Percentiles rank a stretch among this genome's conserved stretches.
Conservation (phyloP, 92 coral and sea anemone species). For the Porites cylindrica region DNA sequence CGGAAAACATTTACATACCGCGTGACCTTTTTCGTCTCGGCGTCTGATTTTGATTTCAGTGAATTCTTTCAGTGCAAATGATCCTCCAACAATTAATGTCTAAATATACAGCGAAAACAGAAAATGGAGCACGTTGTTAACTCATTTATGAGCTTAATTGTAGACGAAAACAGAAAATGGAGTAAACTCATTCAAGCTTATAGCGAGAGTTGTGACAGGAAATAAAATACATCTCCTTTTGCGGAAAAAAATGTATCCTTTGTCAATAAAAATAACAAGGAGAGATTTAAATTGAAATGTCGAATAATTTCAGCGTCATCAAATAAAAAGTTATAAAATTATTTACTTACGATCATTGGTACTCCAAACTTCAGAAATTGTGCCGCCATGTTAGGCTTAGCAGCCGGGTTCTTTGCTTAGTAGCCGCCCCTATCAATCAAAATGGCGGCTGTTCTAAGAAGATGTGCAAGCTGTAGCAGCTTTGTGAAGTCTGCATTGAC, state of each 20-base stretch:
- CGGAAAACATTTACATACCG: constrained; percentile 38
- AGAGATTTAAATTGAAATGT: not conserved
- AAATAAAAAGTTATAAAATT: not conserved
- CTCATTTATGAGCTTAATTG: no score
- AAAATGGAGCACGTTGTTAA: no score
- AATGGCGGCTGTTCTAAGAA: constrained; percentile 43
- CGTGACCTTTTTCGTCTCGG: constrained; percentile 85
- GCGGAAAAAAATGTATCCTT: no score
- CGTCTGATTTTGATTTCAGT: constrained; percentile 94
- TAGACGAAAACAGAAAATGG: no score
- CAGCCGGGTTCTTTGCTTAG: constrained; percentile 4
- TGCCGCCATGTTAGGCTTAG: constrained; percentile 87
- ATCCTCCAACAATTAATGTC: constrained; percentile 90
- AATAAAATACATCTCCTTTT: no score
- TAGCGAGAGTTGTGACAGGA: no score
- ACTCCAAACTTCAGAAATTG: constrained; percentile 89
- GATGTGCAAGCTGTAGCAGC: constrained; percentile 3
- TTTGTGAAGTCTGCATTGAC: not conserved
- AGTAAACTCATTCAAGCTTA: no score
- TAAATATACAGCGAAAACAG: constrained; percentile 6
- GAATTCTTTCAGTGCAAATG: constrained; percentile 97
- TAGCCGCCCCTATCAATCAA: constrained; percentile 14
- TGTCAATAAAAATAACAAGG: no score
- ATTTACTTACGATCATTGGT: constrained; percentile 85
- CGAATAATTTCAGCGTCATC: not conserved